Base-by-base conservation (phyloP, 2,888 invertebrate species). In the Xylota sylvarum region DNA sequence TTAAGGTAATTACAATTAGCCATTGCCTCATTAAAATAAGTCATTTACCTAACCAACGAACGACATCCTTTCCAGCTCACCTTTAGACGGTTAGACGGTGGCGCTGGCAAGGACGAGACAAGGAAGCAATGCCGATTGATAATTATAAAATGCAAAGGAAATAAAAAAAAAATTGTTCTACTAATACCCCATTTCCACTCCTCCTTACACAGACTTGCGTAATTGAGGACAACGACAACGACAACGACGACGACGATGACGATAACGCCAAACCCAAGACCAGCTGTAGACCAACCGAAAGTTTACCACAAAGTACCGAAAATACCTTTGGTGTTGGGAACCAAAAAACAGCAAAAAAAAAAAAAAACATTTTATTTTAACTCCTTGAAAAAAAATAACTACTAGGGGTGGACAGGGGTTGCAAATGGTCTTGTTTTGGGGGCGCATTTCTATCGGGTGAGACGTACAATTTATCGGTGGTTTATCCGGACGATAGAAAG, bases 21-120 rank as follows among this genome's bases (percentile, higher is more conserved):
- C 78, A 73, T 79, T 74, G 79, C 79, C 83, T 84, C 83, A 83
- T 83, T 83, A 78, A 83, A 83, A 83, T 83, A 78, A 83, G 78
- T 78, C 78, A 83, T 83, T 78, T 72, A 79, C 73, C 60, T 55
- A 73, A 40, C 52, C 52, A 14, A 50, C 65, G 52, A 52, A 72
- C 77, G 65, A 52, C 78, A 37, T 67, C 73, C 52, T 19, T 60
- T 2, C 69, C 73, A 58, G 52, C 14, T 52, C 14, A 32, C 70
- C 4, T 50, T 32, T 23, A 50, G 46, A 69, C 10, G 65, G 43
- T 43, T 48, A 48, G 23, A 27, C n/a, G 30, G 10, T 9, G 50
- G 69, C 19, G 40, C n/a, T 70, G 6, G 35, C 64, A 48, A 72
- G 64, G 19, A 56, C 46, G 65, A 73, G 58, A 73, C 32, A 32